Percentiles rank a stretch among this genome's conserved stretches.
Evolutionary conservation across 2,113 vertebrate genomes (phyloP).

Genomic region (Taurulus bubalis): DNA sequence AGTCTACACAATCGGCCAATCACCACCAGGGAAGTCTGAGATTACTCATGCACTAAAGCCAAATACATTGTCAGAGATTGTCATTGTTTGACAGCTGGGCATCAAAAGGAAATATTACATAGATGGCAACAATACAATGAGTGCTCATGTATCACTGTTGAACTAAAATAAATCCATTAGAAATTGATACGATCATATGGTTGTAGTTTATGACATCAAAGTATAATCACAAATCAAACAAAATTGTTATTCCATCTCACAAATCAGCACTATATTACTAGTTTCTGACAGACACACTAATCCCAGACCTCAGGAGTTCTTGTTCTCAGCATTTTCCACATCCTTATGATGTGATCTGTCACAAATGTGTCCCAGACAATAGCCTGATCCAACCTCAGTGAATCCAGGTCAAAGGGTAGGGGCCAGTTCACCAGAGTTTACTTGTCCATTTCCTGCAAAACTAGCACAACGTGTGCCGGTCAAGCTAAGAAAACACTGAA

Average conservation of each 20-base stretch:
- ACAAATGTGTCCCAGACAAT: conserved; percentile 67
- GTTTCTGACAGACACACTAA: background rate
- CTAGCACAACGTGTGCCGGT: conserved; percentile 45
- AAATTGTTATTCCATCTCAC: background rate
- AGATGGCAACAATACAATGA: background rate
- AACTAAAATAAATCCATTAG: background rate
- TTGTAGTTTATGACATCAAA: conserved; percentile 11
- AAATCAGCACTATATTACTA: conserved; percentile 4
- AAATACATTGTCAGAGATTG: background rate
- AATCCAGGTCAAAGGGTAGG: conserved; percentile 65
- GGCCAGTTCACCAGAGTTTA: conserved; percentile 71
- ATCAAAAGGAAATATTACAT: background rate
- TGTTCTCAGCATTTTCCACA: conserved; percentile 60
- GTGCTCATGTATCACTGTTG: background rate
- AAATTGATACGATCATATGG: background rate
- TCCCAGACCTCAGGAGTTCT: background rate
- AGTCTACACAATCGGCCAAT: background rate
- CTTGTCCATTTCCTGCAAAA: conserved; percentile 72
- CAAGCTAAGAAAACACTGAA: conserved; percentile 67
- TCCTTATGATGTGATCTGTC: conserved; percentile 32
- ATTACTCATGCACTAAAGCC: background rate
- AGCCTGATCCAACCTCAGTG: conserved; percentile 35
- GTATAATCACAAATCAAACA: conserved; percentile 8
- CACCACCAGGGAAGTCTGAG: background rate
- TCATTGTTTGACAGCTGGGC: background rate